Conservation (phyloP, 2,797 vertebrate species). For the Glossophaga mutica region DNA sequence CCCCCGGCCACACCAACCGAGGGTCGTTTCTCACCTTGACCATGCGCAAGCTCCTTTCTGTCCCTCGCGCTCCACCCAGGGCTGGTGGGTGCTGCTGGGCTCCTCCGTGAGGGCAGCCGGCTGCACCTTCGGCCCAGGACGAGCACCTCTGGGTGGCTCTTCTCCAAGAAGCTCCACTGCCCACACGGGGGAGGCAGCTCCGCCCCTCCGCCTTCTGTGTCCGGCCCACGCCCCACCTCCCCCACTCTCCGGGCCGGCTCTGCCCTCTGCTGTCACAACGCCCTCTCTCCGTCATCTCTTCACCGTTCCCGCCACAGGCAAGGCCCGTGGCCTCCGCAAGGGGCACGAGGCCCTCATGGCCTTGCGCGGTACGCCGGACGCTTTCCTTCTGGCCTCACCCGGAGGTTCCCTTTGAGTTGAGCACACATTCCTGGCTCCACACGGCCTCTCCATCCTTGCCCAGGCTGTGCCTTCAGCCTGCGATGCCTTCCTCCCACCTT, state of each 20-base stretch:
- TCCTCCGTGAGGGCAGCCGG: neutral
- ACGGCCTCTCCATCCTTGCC: neutral
- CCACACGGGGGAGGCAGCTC: neutral
- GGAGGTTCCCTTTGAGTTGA: neutral
- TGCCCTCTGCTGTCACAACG: neutral
- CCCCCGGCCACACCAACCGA: neutral
- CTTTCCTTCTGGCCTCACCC: neutral
- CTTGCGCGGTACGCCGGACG: neutral
- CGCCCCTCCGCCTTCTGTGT: neutral
- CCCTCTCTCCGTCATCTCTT: neutral
- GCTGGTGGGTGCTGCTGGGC: neutral
- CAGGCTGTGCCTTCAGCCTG: neutral
- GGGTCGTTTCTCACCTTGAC: conserved; percentile 28
- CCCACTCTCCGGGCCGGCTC: neutral
- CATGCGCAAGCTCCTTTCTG: neutral
- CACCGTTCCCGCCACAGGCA: neutral
- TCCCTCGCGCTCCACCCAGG: neutral
- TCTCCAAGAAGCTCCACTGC: neutral
- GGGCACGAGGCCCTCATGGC: neutral
- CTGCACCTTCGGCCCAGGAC: neutral
- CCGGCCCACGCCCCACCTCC: neutral
- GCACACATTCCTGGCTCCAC: neutral
- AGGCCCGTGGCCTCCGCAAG: neutral
- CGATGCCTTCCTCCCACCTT: neutral
- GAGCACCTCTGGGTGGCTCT: neutral